These are phyloP conservation scores for Orthonevra nobilis DNA, from an alignment of 2,888 invertebrate species.

Conservation along the genomic window DNA sequence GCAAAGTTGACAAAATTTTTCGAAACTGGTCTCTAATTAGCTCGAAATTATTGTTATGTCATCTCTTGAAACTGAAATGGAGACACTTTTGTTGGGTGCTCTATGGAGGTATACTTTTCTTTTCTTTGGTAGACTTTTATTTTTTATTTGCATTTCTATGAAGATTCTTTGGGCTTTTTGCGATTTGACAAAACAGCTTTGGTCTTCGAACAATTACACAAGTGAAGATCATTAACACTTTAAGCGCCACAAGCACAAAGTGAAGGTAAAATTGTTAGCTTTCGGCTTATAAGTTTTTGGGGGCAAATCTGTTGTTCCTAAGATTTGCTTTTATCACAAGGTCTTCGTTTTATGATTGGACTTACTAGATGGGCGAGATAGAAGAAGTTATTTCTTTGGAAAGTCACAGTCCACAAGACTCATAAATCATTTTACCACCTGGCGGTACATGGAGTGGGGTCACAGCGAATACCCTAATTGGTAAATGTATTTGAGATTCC, in stretches of 20 bases:
- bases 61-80: slow-evolving; percentile 18
- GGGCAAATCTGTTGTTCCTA: neutral
- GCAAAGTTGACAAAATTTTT: slow-evolving; percentile 27
- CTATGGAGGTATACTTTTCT: slow-evolving; percentile 26
- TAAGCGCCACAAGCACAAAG: slow-evolving; percentile 13
- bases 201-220: no score
- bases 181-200: no score
- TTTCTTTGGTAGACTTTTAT: slow-evolving; percentile 11
- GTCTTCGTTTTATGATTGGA: no score
- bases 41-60: slow-evolving; percentile 39
- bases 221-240: slow-evolving; percentile 36
- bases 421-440: no score
- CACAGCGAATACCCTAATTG: no score
- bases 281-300: neutral
- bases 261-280: no score
- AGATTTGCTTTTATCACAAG: neutral
- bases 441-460: no score
- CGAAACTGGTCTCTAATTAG: slow-evolving; percentile 49
- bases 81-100: neutral
- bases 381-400: no score
- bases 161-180: no score
- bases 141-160: neutral
- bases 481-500: no score
- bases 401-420: no score
- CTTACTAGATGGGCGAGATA: no score